These are phyloP conservation scores for Idris sp. DNA, from an alignment of 1,140 invertebrate genomes.

Conservation along the genomic window DNA sequence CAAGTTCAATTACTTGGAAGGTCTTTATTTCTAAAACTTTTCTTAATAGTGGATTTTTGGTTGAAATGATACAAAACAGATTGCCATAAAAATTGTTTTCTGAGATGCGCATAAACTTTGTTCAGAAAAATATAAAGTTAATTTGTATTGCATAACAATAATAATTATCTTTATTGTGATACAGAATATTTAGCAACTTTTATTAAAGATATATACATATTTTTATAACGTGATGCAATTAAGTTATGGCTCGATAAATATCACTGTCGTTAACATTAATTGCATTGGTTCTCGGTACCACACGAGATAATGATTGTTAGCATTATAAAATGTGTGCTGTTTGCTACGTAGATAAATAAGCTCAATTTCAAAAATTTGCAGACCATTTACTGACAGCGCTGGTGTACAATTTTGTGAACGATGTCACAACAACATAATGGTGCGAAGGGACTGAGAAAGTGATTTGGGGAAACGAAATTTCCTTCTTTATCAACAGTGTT, in stretches of 20 bases:
- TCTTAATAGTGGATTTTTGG: too few species aligned
- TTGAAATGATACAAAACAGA: too few species aligned
- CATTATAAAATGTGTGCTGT: constrained; percentile 9
- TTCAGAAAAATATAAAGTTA: too few species aligned
- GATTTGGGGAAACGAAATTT: constrained; percentile 25
- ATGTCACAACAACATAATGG: constrained; percentile 24
- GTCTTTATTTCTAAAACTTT: too few species aligned
- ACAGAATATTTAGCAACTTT: too few species aligned
- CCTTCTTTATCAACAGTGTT: constrained; percentile 46
- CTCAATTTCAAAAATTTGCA: constrained; percentile 40
- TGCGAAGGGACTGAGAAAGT: constrained; percentile 36
- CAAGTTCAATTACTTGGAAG: too few species aligned
- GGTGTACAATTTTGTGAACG: constrained; percentile 32
- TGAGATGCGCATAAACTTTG: too few species aligned
- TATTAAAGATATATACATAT: too few species aligned
- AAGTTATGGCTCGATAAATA: constrained; percentile 13
- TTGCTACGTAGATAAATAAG: constrained; percentile 38
- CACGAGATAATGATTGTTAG: constrained; percentile 42
- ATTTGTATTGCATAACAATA: too few species aligned
- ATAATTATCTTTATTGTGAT: too few species aligned
- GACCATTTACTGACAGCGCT: constrained; percentile 46
- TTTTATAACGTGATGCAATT: constrained; percentile 4
- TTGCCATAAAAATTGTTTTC: too few species aligned
- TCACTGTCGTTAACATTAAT: constrained; percentile 36
- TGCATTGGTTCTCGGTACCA: constrained; percentile 30